Evolutionary conservation across 1,140 invertebrate genomes (phyloP).

Genomic region (Pteromalus puparum): DNA sequence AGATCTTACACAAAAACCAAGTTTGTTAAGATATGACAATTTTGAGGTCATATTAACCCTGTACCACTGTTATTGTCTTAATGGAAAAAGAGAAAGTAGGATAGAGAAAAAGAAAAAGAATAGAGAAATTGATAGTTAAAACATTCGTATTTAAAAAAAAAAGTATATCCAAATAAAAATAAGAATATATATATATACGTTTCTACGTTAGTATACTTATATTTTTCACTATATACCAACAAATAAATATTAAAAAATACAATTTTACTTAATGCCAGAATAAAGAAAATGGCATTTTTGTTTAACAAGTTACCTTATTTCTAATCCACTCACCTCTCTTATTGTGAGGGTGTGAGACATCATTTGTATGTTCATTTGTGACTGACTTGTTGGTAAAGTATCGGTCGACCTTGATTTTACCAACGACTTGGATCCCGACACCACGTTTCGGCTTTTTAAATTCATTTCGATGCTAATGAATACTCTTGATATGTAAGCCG

Average conservation of each 20-base stretch:
- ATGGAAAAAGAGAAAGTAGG: slow-evolving; percentile 50
- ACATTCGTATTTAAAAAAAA: slow-evolving; percentile 47
- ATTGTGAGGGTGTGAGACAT: slow-evolving; percentile 94
- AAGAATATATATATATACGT: slow-evolving; percentile 30
- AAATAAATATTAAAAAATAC: slow-evolving; percentile 46
- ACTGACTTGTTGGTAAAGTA: slow-evolving; percentile 92
- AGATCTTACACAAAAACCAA: slow-evolving; percentile 54
- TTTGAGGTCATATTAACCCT: slow-evolving; percentile 52
- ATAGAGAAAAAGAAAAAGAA: slow-evolving; percentile 49
- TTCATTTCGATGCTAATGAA: slow-evolving; percentile 95
- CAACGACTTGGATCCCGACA: slow-evolving; percentile 82
- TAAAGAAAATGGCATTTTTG: slow-evolving; percentile 23
- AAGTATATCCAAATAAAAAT: slow-evolving; percentile 47
- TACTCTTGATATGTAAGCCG: slow-evolving; percentile 92
- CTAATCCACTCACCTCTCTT: slow-evolving; percentile 83
- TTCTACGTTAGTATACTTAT: slow-evolving; percentile 48
- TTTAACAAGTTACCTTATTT: neutral
- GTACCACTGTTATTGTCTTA: slow-evolving; percentile 52
- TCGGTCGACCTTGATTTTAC: slow-evolving; percentile 88
- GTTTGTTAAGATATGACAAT: slow-evolving; percentile 52
- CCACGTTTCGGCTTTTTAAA: slow-evolving; percentile 86
- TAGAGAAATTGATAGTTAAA: slow-evolving; percentile 51
- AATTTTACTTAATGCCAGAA: slow-evolving; percentile 36
- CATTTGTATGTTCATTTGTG: slow-evolving; percentile 94
- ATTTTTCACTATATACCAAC: slow-evolving; percentile 38